Percentiles rank a stretch among this genome's conserved stretches.
Evolutionary conservation across 2,797 vertebrate genomes (phyloP).

Genomic region (Gymnoscopelus microlampas): DNA sequence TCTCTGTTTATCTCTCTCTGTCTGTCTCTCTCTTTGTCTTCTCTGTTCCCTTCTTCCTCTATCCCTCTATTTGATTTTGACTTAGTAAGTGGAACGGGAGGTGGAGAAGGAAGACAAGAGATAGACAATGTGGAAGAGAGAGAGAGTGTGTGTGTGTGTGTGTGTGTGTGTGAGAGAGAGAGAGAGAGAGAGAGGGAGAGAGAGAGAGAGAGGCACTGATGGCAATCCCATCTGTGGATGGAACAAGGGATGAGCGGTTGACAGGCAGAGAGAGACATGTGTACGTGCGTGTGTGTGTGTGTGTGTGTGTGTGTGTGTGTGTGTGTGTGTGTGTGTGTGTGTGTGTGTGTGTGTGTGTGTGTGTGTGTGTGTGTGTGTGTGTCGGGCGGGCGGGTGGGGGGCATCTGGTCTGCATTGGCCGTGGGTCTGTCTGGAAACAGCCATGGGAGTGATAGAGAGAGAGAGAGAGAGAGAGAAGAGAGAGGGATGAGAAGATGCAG

Average conservation of each 20-base stretch:
- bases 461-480: constrained; percentile 35
- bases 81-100: constrained; percentile 58
- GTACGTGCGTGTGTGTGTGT: constrained; percentile 59
- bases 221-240: constrained; percentile 96
- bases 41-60: not conserved
- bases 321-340: constrained; percentile 70
- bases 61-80: constrained; percentile 60
- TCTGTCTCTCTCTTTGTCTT: constrained; percentile 30
- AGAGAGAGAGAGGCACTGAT: constrained; percentile 83
- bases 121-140: constrained; percentile 62
- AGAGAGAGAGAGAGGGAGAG: constrained; percentile 52
- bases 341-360: constrained; percentile 74
- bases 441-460: constrained; percentile 44
- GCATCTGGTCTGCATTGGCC: constrained; percentile 74
- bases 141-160: not conserved
- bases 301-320: constrained; percentile 67
- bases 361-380: constrained; percentile 65
- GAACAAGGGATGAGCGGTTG: constrained; percentile 87
- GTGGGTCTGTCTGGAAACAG: constrained; percentile 61
- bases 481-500: constrained; percentile 42
- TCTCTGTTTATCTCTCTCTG: not conserved
- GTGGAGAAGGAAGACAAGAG: constrained; percentile 59
- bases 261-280: constrained; percentile 82
- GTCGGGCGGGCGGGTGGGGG: constrained; percentile 47
- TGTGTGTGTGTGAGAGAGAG: constrained; percentile 27